phyloP scores from a whole-genome alignment of 2,888 invertebrate genomes.

The Drosophila leonis region DNA sequence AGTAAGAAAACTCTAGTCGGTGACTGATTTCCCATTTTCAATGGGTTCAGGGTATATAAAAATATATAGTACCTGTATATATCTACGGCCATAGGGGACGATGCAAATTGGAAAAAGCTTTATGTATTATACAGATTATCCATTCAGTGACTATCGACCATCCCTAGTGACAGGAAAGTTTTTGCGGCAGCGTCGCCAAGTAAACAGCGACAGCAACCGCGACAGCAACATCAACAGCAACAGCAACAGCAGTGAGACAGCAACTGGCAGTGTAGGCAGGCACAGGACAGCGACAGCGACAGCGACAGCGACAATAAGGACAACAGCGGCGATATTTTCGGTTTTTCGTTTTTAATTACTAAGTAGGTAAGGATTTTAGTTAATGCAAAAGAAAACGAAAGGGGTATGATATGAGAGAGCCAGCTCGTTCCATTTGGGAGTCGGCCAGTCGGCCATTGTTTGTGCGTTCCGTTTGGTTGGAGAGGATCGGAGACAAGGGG shows the following conservation, averaged over 20 bases:
- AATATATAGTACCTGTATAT: no score
- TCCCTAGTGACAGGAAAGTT: slow-evolving; percentile 41
- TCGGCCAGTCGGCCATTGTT: slow-evolving; percentile 88
- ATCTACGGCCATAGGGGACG: no score
- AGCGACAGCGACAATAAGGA: slow-evolving; percentile 41
- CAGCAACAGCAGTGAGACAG: slow-evolving; percentile 60
- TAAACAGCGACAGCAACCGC: slow-evolving; percentile 69
- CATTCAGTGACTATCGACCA: slow-evolving; percentile 38
- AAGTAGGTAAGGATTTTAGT: slow-evolving; percentile 43
- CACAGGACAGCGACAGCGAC: slow-evolving; percentile 55
- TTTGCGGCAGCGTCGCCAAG: slow-evolving; percentile 69
- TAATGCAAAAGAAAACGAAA: slow-evolving; percentile 28
- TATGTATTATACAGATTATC: background rate
- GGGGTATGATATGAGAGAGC: slow-evolving; percentile 83
- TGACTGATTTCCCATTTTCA: no score
- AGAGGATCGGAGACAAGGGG: slow-evolving; percentile 87
- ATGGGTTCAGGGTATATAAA: no score
- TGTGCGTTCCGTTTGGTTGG: slow-evolving; percentile 89
- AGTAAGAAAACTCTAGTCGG: no score
- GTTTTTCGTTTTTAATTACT: slow-evolving; percentile 33
- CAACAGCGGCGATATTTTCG: slow-evolving; percentile 21
- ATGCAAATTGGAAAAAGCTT: background rate
- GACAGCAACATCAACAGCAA: slow-evolving; percentile 56
- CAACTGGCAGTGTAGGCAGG: slow-evolving; percentile 55
- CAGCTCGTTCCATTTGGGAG: slow-evolving; percentile 86